Percentiles rank a stretch among this genome's conserved stretches.
phyloP scores from a whole-genome alignment of 1,140 invertebrate species.

The Dendrolimus punctatus region DNA sequence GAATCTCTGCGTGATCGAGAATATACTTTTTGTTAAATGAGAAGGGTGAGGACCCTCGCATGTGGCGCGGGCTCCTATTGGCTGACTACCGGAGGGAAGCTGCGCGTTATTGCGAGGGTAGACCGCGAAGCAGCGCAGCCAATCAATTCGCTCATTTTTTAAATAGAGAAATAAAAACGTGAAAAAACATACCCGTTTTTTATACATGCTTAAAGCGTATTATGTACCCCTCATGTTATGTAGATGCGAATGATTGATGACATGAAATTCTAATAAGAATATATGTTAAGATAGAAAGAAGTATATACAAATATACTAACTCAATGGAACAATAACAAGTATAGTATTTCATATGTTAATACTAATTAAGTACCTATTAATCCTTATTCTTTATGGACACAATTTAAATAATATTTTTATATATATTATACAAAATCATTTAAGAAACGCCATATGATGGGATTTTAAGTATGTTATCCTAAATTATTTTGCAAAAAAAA shows the following conservation, averaged over 20 bases:
- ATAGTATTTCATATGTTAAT: too few species aligned
- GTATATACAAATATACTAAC: too few species aligned
- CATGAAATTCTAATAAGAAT: background rate
- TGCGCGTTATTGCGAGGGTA: slow-evolving; percentile 35
- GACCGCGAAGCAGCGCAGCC: slow-evolving; percentile 42
- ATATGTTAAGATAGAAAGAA: too few species aligned
- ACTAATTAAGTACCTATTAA: too few species aligned
- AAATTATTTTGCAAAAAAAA: too few species aligned
- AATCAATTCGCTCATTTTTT: slow-evolving; percentile 67
- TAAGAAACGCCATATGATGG: too few species aligned
- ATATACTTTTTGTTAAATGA: slow-evolving; percentile 2
- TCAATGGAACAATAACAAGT: too few species aligned
- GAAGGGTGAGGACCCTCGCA: slow-evolving; percentile 52
- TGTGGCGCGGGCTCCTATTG: slow-evolving; percentile 32
- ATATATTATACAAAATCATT: too few species aligned
- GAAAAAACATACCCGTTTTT: slow-evolving; percentile 49
- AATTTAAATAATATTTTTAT: too few species aligned
- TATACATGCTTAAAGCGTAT: slow-evolving; percentile 18
- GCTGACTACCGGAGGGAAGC: slow-evolving; percentile 43
- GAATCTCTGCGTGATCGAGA: background rate
- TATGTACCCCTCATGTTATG: slow-evolving; percentile 36
- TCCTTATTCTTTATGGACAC: too few species aligned
- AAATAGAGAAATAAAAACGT: slow-evolving; percentile 57
- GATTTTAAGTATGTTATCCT: too few species aligned
- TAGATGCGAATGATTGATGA: slow-evolving; percentile 24